Evolutionary conservation across 1,140 invertebrate species (phyloP).

Genomic region (Trichogramma pretiosum): DNA sequence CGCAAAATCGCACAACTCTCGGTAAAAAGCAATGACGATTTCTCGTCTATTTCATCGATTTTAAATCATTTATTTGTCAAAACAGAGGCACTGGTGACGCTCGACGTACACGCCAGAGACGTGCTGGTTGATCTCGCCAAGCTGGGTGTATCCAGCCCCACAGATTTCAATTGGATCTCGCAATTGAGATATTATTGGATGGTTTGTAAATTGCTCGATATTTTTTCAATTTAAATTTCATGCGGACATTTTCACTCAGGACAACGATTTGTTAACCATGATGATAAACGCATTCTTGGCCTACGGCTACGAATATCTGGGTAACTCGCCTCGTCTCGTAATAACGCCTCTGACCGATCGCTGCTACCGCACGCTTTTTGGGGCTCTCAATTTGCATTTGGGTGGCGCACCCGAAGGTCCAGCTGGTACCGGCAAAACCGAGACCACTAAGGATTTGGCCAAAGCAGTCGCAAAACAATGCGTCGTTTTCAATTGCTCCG

Average conservation of each 20-base stretch:
- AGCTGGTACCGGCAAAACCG: conserved; percentile 92
- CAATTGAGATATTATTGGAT: conserved; percentile 93
- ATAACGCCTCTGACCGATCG: conserved; percentile 83
- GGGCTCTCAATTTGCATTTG: conserved; percentile 76
- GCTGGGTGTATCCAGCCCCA: conserved; percentile 56
- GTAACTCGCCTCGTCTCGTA: conserved; percentile 77
- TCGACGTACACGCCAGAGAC: conserved; percentile 89
- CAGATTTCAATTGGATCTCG: conserved; percentile 88
- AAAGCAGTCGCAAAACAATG: conserved; percentile 95
- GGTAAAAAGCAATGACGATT: conserved; percentile 42
- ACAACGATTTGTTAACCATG: conserved; percentile 62
- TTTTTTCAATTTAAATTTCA: no score
- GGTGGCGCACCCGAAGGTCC: conserved; percentile 88
- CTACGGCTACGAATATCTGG: conserved; percentile 93
- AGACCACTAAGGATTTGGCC: conserved; percentile 92
- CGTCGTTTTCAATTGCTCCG: conserved; percentile 94
- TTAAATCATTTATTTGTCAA: not conserved
- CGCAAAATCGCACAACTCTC: conserved; percentile 83
- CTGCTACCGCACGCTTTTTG: conserved; percentile 84
- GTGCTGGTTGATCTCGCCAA: conserved; percentile 66
- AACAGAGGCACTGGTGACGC: conserved; percentile 73
- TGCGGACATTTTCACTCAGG: no score
- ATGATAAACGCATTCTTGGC: conserved; percentile 87
- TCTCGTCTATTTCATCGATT: not conserved
- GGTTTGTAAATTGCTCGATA: no score